phyloP scores from a whole-genome alignment of 2,888 invertebrate species.

The Agrotis clavis region DNA sequence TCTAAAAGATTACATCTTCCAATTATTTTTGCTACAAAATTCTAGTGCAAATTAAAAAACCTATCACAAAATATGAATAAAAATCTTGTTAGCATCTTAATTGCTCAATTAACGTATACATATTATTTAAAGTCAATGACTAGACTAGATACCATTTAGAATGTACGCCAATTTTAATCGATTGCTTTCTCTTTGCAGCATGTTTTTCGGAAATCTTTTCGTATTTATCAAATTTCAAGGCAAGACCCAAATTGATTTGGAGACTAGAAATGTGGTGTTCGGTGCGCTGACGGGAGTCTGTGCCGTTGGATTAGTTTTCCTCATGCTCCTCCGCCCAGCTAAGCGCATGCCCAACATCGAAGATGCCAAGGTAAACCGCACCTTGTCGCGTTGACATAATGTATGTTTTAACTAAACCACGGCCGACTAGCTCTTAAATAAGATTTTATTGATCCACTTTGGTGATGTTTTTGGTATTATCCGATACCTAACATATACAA shows the following conservation, averaged over 20 bases:
- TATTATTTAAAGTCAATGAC: conserved; percentile 28
- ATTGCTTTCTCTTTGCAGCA: conserved; percentile 91
- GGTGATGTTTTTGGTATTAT: conserved; percentile 53
- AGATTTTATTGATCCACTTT: conserved; percentile 45
- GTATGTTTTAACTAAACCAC: conserved; percentile 40
- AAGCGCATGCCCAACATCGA: conserved; percentile 82
- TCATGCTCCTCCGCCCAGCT: conserved; percentile 92
- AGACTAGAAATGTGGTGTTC: conserved; percentile 95
- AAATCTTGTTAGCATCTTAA: conserved; percentile 44
- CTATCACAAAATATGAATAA: conserved; percentile 26
- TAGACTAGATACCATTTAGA: conserved; percentile 6
- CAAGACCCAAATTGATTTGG: conserved; percentile 93
- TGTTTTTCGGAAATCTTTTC: conserved; percentile 98
- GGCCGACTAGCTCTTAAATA: conserved; percentile 52
- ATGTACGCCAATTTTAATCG: conserved; percentile 33
- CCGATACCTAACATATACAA: conserved; percentile 32
- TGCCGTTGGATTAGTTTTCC: conserved; percentile 93
- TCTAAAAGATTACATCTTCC: conserved; percentile 8
- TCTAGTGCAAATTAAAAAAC: conserved; percentile 11
- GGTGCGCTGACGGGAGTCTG: conserved; percentile 94
- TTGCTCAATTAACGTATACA: conserved; percentile 47
- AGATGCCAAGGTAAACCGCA: conserved; percentile 83
- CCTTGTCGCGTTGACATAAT: conserved; percentile 36
- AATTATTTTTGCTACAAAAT: conserved; percentile 14
- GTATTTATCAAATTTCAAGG: conserved; percentile 98